phyloP scores from a whole-genome alignment of 2,888 invertebrate genomes.

The Ichneumoninae sp. region DNA sequence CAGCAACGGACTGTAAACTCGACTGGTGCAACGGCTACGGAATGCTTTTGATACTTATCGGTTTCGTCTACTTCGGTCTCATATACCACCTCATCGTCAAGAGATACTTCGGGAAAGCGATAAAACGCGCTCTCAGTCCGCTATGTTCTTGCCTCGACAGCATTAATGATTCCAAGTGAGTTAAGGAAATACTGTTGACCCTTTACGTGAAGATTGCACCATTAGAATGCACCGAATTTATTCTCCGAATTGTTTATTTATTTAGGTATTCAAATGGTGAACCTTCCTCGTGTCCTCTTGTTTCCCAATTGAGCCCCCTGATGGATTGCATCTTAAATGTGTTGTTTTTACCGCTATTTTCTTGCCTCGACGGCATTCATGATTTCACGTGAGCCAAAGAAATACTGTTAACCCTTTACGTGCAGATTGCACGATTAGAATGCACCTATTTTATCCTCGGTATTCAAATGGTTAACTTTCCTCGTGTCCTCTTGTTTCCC shows the following conservation, averaged over 20 bases:
- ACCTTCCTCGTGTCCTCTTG: too few species aligned
- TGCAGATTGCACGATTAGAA: neutral
- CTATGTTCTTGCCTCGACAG: constrained; percentile 47
- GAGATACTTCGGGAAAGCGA: constrained; percentile 84
- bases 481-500: too few species aligned
- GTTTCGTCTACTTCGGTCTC: constrained; percentile 87
- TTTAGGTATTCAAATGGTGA: too few species aligned
- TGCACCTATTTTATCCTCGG: neutral
- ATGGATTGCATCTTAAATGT: neutral
- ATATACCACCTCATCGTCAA: constrained; percentile 89
- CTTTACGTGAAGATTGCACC: neutral
- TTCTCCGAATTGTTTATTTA: too few species aligned
- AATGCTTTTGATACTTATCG: constrained; percentile 88
- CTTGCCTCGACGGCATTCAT: constrained; percentile 48
- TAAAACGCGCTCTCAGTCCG: constrained; percentile 76
- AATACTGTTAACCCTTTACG: neutral
- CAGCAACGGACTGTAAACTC: constrained; percentile 70
- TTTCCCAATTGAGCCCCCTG: too few species aligned
- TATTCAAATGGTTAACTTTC: too few species aligned
- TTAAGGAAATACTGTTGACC: neutral
- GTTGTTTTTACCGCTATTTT: constrained; percentile 57
- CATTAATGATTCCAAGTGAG: constrained; percentile 64
- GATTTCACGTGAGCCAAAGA: constrained; percentile 62
- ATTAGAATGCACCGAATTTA: neutral
- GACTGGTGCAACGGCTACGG: constrained; percentile 89